phyloP scores from a whole-genome alignment of 2,113 vertebrate species.

The Rhodinocichla rosea region DNA sequence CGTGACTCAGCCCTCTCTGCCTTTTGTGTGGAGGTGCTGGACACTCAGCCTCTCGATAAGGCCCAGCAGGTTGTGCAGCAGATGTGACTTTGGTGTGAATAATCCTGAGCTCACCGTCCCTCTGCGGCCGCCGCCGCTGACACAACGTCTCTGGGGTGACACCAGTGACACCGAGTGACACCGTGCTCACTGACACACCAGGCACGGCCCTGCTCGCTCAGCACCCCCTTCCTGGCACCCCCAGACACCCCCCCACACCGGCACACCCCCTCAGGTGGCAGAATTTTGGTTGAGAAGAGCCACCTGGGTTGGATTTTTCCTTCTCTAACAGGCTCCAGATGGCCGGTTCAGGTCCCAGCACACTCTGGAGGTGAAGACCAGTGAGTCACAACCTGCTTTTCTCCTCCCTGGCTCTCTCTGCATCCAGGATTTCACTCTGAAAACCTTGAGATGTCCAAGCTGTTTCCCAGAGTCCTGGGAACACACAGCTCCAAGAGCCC shows the following conservation, averaged over 20 bases:
- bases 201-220: not conserved
- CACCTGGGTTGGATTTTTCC: not conserved
- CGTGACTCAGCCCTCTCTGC: slow-evolving; percentile 1
- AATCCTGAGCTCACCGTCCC: slow-evolving; percentile 30
- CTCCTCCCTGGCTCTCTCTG: not conserved
- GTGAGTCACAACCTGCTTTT: not conserved
- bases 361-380: not conserved
- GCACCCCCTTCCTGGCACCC: not conserved
- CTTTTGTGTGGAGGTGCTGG: not conserved
- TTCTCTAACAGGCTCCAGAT: not conserved
- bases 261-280: not conserved
- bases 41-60: slow-evolving; percentile 14
- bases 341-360: not conserved
- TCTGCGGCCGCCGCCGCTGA: slow-evolving; percentile 12
- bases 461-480: not conserved
- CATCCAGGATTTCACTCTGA: not conserved
- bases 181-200: not conserved
- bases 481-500: not conserved
- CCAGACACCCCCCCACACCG: not conserved
- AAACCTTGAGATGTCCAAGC: not conserved
- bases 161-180: not conserved
- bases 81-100: slow-evolving; percentile 1
- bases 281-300: not conserved
- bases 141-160: not conserved
- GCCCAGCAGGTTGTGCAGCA: not conserved